These are phyloP conservation scores for Enteromius mattozi DNA, from an alignment of 2,797 vertebrate species.

Conservation along the genomic window DNA sequence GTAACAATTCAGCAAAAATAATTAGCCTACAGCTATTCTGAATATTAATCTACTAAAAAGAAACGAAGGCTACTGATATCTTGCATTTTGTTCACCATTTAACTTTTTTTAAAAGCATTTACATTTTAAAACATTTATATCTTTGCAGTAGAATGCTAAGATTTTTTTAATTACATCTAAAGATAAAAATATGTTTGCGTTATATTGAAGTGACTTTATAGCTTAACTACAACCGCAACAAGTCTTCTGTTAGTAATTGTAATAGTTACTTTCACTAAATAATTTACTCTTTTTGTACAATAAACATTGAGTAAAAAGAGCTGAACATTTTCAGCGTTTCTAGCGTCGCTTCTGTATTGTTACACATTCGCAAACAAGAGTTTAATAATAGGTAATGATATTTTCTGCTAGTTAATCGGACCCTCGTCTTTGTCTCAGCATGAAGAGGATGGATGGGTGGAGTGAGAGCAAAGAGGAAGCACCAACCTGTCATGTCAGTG, in stretches of 20 bases:
- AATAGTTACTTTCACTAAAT: not conserved
- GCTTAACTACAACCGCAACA: not conserved
- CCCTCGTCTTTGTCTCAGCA: not conserved
- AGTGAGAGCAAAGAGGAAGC: constrained; percentile 33
- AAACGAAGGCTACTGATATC: not conserved
- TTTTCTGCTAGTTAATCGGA: not conserved
- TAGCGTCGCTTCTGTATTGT: not conserved
- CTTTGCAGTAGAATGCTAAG: not conserved
- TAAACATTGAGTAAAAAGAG: not conserved
- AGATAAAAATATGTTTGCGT: not conserved
- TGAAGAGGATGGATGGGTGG: constrained; percentile 3
- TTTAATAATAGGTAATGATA: not conserved
- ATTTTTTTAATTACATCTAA: no score
- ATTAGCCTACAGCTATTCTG: not conserved
- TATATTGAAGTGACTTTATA: no score
- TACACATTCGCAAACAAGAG: not conserved
- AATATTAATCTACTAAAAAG: not conserved
- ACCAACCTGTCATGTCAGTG: constrained; percentile 57
- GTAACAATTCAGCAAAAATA: not conserved
- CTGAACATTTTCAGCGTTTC: not conserved
- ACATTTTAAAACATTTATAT: not conserved
- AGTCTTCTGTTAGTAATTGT: not conserved
- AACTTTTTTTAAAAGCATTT: not conserved
- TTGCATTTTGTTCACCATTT: not conserved
- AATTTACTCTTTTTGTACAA: no score